Evolutionary conservation across 2,113 vertebrate species (phyloP).

Genomic region (Nothoprocta pentlandii): DNA sequence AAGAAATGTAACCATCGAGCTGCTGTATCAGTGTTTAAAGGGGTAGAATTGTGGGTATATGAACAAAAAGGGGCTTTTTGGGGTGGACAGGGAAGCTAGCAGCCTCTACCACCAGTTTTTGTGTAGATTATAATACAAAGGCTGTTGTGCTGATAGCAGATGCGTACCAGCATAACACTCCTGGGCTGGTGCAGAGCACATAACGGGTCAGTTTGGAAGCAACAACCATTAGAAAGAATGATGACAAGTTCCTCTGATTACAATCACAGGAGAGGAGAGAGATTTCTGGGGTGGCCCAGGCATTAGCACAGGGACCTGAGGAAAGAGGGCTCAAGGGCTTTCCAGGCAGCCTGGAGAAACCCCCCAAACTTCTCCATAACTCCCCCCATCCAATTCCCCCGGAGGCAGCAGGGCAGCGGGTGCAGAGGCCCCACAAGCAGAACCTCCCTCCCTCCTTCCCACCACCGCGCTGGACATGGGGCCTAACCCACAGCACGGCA

Average conservation of each 20-base stretch:
- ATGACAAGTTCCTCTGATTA: neutral
- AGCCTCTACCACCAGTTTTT: neutral
- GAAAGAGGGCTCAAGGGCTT: neutral
- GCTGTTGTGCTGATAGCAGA: rapidly evolving
- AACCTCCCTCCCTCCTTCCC: neutral
- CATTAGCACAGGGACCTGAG: neutral
- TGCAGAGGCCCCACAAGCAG: neutral
- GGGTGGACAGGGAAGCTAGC: neutral
- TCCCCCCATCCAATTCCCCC: neutral
- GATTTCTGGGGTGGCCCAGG: neutral
- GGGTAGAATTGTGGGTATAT: neutral
- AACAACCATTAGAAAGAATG: neutral
- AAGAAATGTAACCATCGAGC: neutral
- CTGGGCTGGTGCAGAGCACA: neutral
- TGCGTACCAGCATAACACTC: neutral
- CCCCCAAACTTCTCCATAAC: neutral
- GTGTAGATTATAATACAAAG: neutral
- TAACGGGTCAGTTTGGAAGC: neutral
- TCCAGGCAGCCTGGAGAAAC: neutral
- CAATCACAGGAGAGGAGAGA: neutral
- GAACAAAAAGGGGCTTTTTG: neutral
- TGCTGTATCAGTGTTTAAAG: neutral
- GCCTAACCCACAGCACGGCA: neutral
- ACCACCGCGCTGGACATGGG: neutral
- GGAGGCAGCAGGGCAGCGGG: neutral